Evolutionary conservation across 2,888 invertebrate genomes (phyloP), one percentile per base, ranked within the genome.

Genomic region (Marasmarcha lunaedactyla): DNA sequence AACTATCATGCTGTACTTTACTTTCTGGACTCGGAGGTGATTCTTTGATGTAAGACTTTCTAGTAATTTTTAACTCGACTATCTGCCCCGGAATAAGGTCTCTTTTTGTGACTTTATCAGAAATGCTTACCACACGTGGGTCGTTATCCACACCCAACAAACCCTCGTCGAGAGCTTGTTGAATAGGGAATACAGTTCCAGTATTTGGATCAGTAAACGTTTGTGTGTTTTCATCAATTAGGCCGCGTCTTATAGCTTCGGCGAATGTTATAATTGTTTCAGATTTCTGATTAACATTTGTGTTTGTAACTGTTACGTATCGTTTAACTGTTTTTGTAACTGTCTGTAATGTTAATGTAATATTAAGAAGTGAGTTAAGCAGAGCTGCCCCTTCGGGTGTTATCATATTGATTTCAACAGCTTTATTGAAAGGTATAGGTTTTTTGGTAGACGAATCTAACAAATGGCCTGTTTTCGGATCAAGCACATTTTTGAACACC

Each of bases 351-450:
- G 95, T 95, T 30, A 96, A 88, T 7, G 94, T 93, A 39, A 97
- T 93, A 63, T 94, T 94, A 39, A 96, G 74, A 39, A 97, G 81
- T 55, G 93, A 94, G 71, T 91, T 93, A 44, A 94, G 85, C 59
- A 94, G 85, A 42, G 94, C 90, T 36, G 95, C 95, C 42, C 96
- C 96, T 71, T 94, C 93, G 0, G 93, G 90, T 9, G 94, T 91
- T 26, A 97, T 92, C 54, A 94, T 85, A 57, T 93, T 91, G 42
- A 90, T 88, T 66, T 92, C 90, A 44, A 97, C 91, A 20, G 96
- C 96, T 61, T 91, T 90, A 57, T 95, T 92, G 43, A 95, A 86
- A 46, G 94, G 92, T 60, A 94, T 86, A 38, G 89, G 86, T 59
- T 87, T 88, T 54, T 89, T 89, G 34, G 87, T 89, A 46, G 85